Evolutionary conservation across 2,797 vertebrate species (phyloP), one percentile per base, ranked within the genome.

Genomic region (Spinus olivaceus): DNA sequence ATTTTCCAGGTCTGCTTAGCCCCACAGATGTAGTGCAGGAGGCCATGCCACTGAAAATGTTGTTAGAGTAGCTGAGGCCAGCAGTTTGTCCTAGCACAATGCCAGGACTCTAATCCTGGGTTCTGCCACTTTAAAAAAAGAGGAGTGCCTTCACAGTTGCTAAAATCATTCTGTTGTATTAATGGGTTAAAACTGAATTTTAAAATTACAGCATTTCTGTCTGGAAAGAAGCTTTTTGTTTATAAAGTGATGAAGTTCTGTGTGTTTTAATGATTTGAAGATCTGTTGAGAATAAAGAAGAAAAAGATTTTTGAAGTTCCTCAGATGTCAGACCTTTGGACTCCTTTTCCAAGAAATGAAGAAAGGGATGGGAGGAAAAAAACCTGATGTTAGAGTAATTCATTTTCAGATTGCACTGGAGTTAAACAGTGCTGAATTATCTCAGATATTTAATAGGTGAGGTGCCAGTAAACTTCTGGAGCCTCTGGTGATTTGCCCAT

Each of bases 391-490:
- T 65, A 46, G 27, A 69, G 72, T 71, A 30, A 71, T 91, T 94
- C 6, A 71, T 44, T 86, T 90, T 50, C 81, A 92, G 65, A 66
- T 82, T 65, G 49, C 65, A 80, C 14, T 91, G 46, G 56, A 80
- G 51, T 60, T 84, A 85, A 54, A 60, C 44, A 50, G 32, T 66
- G 15, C 56, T 74, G 71, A 89, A 76, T 92, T 82, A 91, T 87
- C 69, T 83, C 42, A 86, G 56, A 84, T 93, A 93, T 95, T 91
- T 93, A 84, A 72, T 64, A 89, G 46, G 66, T 89, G 73, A 95
- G 42, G 30, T 86, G 71, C 81, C 61, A 71, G 67, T 72, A 86
- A 79, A 69, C 51, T 64, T 84, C 28, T 82, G 72, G 50, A 85
- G n/a, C 22, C 64, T 61, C 80, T 93, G 57, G n/a, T 74, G 42